Percentiles rank a stretch among this genome's conserved stretches.
phyloP scores from a whole-genome alignment of 2,113 vertebrate genomes.

The Scytalopus superciliaris region DNA sequence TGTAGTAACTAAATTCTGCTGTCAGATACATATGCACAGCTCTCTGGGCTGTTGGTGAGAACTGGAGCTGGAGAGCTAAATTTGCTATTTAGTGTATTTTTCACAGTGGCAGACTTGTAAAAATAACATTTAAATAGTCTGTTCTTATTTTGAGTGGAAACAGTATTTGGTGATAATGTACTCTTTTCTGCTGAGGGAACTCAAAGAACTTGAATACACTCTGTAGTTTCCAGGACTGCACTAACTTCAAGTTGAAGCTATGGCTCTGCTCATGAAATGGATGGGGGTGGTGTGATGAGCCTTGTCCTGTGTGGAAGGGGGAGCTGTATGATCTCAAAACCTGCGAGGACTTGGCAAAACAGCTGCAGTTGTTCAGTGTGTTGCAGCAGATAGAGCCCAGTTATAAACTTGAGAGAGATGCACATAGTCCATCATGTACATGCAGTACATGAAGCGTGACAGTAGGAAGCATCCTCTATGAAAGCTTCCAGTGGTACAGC shows the following conservation, averaged over 20 bases:
- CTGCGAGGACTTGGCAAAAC: neutral
- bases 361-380: neutral
- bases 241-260: neutral
- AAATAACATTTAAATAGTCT: neutral
- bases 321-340: neutral
- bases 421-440: neutral
- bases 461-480: neutral
- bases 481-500: neutral
- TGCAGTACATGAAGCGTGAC: neutral
- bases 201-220: neutral
- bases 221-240: neutral
- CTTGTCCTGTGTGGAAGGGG: neutral
- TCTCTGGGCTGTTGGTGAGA: neutral
- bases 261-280: neutral
- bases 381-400: neutral
- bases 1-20: neutral
- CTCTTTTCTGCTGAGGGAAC: neutral
- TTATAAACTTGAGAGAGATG: neutral
- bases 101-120: neutral
- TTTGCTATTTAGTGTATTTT: neutral
- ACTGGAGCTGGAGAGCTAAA: neutral
- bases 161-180: neutral
- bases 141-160: neutral
- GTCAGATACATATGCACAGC: neutral
- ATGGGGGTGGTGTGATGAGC: neutral